Evolutionary conservation across 2,113 vertebrate genomes (phyloP), one percentile per base, ranked within the genome.

Genomic region (Lontra canadensis): DNA sequence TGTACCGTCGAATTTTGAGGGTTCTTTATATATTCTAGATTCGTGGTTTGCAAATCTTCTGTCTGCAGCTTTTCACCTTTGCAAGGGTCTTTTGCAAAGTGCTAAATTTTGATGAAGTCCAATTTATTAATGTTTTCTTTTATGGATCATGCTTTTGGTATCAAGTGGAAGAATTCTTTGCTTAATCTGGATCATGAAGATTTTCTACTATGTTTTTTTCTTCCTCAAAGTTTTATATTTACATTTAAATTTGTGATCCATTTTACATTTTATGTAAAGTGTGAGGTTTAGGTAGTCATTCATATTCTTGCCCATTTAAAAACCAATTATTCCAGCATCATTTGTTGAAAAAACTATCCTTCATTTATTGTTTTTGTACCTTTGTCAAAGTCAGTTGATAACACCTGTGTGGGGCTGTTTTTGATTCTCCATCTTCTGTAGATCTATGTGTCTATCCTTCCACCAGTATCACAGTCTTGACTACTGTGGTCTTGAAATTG

Each of bases 11-110:
- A 74, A 26, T 67, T 81, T 87, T 86, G 65, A 87, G 67, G 91
- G 49, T 91, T 94, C 85, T 93, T 79, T 65, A 59, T 78, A 82
- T 86, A 86, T 79, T 90, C 31, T 79, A 71, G 34, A 55, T 42
- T 61, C 0, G 6, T 93, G 49, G 76, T 7, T 84, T 31, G 5
- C 47, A 94, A 90, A 31, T n/a, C 49, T 55, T 78, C 85, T 31
- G 57, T 42, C 55, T 59, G 36, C 79, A 61, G 59, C 52, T 69
- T 82, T 87, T 67, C 20, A 74, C 74, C 36, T 81, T 90, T 36
- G 87, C 55, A 80, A 55, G 63, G 13, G n/a, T 29, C 42, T 97
- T 69, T 88, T 69, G 76, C 9, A 85, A 88, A 82, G 3, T 83
- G 93, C 39, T 44, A 90, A 29, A 63, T 63, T 93, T 84, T 95